A percentile compares a stretch with the other conserved stretches of the same genome.
These are phyloP conservation scores for Synchiropus splendidus DNA, from an alignment of 2,113 vertebrate genomes.

Conservation along the genomic window DNA sequence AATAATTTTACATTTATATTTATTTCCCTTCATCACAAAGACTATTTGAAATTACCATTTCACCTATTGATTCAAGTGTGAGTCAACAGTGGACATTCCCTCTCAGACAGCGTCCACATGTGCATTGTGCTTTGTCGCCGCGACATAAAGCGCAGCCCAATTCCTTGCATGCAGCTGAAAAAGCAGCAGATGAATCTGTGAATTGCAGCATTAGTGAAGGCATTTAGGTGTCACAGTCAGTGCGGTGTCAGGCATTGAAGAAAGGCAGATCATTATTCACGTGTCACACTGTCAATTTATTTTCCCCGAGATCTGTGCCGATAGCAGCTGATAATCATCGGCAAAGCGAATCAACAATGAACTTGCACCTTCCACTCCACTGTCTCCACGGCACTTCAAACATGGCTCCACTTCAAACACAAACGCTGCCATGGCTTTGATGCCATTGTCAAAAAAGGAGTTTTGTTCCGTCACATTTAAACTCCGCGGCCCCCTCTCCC, in stretches of 20 bases:
- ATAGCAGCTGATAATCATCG: slow-evolving; percentile 66
- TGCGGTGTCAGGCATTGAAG: slow-evolving; percentile 56
- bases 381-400: slow-evolving; percentile 70
- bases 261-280: slow-evolving; percentile 66
- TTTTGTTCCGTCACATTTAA: slow-evolving; percentile 65
- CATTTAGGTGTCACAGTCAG: slow-evolving; percentile 51
- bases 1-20: no score
- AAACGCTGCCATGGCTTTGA: slow-evolving; percentile 69
- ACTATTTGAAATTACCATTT: no score
- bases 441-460: slow-evolving; percentile 68
- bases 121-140: no score
- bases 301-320: slow-evolving; percentile 43
- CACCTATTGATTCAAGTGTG: no score
- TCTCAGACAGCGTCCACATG: no score
- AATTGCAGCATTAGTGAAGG: slow-evolving; percentile 32
- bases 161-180: slow-evolving; percentile 10
- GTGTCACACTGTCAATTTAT: slow-evolving; percentile 63
- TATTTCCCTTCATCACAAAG: no score
- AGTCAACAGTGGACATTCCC: no score
- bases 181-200: slow-evolving; percentile 19
- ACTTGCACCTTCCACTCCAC: slow-evolving; percentile 59
- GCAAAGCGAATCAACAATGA: slow-evolving; percentile 62
- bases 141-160: not conserved
- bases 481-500: slow-evolving; percentile 49
- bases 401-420: slow-evolving; percentile 63